phyloP scores from a whole-genome alignment of 2,113 vertebrate genomes.

The Calypte anna region DNA sequence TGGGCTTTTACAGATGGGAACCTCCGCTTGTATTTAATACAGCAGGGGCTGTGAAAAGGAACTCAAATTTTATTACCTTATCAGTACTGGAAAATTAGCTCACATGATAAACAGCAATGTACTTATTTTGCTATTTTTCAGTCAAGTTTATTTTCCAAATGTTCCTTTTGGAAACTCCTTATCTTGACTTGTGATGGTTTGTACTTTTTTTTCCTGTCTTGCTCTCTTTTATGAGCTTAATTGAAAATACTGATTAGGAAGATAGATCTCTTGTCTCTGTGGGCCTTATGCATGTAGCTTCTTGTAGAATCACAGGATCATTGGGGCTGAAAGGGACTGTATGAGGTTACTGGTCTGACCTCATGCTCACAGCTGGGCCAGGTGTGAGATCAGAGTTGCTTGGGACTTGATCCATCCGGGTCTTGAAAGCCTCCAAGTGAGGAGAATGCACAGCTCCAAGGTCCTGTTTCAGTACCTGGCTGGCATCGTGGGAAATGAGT shows the following conservation, averaged over 20 bases:
- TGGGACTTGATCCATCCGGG: background rate
- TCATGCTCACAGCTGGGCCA: background rate
- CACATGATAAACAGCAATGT: fast-evolving
- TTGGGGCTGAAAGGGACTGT: background rate
- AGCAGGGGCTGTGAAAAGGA: background rate
- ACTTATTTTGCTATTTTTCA: background rate
- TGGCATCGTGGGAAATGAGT: background rate
- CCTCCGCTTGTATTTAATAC: background rate
- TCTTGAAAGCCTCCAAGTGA: background rate
- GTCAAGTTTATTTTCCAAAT: background rate
- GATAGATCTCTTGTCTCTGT: background rate
- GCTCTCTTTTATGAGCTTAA: background rate
- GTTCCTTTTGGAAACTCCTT: background rate
- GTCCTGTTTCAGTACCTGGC: background rate
- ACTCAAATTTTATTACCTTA: background rate
- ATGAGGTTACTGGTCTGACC: background rate
- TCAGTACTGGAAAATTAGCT: background rate
- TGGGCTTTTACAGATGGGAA: background rate
- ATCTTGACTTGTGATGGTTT: background rate
- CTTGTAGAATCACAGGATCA: background rate
- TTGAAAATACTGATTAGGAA: background rate
- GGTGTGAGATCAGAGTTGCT: background rate
- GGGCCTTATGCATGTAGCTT: background rate
- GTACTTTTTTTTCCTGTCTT: background rate
- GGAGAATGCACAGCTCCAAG: background rate